Evolutionary conservation across 2,888 invertebrate species (phyloP).

Genomic region (Dilophus febrilis): DNA sequence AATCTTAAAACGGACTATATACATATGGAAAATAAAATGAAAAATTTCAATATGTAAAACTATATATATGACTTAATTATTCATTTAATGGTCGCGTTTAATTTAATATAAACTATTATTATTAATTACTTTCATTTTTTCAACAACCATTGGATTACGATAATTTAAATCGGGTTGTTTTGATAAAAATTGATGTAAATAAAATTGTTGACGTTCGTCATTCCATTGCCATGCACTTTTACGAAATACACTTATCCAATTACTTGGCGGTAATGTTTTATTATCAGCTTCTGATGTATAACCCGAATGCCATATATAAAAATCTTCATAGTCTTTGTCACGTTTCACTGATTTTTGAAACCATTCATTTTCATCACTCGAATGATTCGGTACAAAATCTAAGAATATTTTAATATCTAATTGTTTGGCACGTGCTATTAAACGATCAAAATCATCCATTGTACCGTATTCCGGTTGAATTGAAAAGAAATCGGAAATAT

Average conservation of each 20-base stretch:
- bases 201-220: slow-evolving; percentile 45
- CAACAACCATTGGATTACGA: slow-evolving; percentile 43
- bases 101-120: no score
- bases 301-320: slow-evolving; percentile 57
- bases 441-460: slow-evolving; percentile 47
- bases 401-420: slow-evolving; percentile 41
- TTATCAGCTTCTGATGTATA: slow-evolving; percentile 25
- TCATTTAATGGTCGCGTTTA: no score
- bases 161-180: slow-evolving; percentile 62
- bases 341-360: slow-evolving; percentile 52
- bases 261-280: slow-evolving; percentile 42
- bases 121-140: slow-evolving; percentile 38
- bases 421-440: slow-evolving; percentile 35
- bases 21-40: no score
- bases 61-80: no score
- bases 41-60: no score
- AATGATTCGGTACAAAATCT: slow-evolving; percentile 60
- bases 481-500: slow-evolving; percentile 48
- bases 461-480: slow-evolving; percentile 56
- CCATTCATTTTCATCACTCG: slow-evolving; percentile 71
- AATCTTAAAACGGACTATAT: slow-evolving; percentile 41
- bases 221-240: slow-evolving; percentile 61
- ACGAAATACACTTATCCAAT: slow-evolving; percentile 52
- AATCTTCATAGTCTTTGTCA: slow-evolving; percentile 47
- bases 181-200: slow-evolving; percentile 54